A percentile compares a stretch with the other conserved stretches of the same genome.
Conservation (phyloP, 2,888 invertebrate species). For the Plutella xylostella region DNA sequence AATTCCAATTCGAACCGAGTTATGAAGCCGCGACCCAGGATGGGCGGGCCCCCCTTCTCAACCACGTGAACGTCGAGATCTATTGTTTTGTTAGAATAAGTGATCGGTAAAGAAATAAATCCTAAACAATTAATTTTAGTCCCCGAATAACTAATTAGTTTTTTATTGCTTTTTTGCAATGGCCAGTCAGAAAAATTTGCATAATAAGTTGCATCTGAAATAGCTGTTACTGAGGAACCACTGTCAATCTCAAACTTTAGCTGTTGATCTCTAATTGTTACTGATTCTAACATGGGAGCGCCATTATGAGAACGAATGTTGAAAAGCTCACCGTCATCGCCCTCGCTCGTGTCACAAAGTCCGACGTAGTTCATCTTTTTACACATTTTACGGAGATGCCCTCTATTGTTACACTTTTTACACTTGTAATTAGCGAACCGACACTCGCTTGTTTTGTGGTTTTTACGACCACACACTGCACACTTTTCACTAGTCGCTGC, state of each 20-base stretch:
- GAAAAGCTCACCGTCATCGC: conserved; percentile 19
- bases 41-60: not conserved
- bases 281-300: conserved; percentile 16
- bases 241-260: conserved; percentile 10
- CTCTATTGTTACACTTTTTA: conserved; percentile 18
- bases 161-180: not conserved
- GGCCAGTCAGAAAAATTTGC: not conserved
- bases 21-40: conserved; percentile 11
- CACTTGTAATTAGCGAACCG: conserved; percentile 18
- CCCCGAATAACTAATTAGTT: not conserved
- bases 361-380: conserved; percentile 10
- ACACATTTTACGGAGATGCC: conserved; percentile 19
- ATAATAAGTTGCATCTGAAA: not conserved
- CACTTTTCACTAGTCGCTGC: conserved; percentile 10
- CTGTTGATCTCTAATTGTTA: conserved; percentile 7
- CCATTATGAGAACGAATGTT: conserved; percentile 14
- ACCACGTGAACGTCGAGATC: conserved; percentile 1
- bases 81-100: not conserved
- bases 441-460: conserved; percentile 19
- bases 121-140: not conserved
- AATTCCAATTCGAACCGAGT: conserved; percentile 5
- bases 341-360: conserved; percentile 11
- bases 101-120: not conserved
- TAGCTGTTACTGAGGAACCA: conserved; percentile 5
- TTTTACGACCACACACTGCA: conserved; percentile 19